Evolutionary conservation across 2,797 vertebrate genomes (phyloP), one percentile per base, ranked within the genome.

Genomic region (Lagocephalus sceleratus): DNA sequence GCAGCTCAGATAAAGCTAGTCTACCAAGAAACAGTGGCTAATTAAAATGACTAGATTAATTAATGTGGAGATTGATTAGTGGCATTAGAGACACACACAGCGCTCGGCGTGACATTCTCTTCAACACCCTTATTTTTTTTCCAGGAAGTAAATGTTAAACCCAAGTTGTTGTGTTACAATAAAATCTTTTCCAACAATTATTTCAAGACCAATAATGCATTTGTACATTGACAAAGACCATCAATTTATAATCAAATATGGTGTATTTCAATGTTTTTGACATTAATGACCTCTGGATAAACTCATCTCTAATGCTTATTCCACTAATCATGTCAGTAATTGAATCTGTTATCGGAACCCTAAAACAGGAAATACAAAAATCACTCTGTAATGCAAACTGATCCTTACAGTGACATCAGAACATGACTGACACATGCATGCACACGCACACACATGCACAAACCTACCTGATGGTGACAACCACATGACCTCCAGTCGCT

Each of bases 1-100:
- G 61, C 67, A 57, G 71, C 77, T 63, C 60, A 81, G 80, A 83
- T 82, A 78, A 82, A 81, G 68, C 71, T 38, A 60, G 77, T 73
- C 73, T 62, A 78, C 54, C 73, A 83, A 73, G 74, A 79, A 85
- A 82, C 77, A 78, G 66, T 53, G 23, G 75, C 81, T 85, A 85
- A 88, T 88, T 88, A 87, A 87, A 87, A 87, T 79, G 79, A 87
- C 83, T 76, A 54, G 83, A 85, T 85, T 85, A 83, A 87, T 87
- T 87, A 84, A 82, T 78, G 75, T 80, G 81, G 68, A 84, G 73
- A 84, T 82, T 85, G 56, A 62, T 85, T 84, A 79, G 83, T 39
- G 62, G 68, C 63, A 32, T 65, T 40, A 49, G 26, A 54, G 40
- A 51, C 22, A 47, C 49, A 50, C 54, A 35, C 43, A 55, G 49